Percentiles rank a stretch among this genome's conserved stretches.
phyloP scores from a whole-genome alignment of 64 coral and sea anemone genomes.

The Montipora cactus region DNA sequence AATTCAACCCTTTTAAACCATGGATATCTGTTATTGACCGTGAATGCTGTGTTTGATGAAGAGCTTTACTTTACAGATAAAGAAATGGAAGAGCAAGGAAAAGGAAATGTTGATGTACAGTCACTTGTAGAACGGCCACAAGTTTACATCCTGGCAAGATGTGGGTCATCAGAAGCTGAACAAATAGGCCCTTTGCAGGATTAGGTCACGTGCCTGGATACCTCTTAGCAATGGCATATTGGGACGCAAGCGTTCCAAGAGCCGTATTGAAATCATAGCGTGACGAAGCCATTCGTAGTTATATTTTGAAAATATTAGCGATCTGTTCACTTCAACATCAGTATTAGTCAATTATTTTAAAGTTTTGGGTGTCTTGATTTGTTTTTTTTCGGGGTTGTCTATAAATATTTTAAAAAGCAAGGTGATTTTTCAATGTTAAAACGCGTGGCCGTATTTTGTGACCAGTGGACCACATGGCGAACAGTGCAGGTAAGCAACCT shows the following conservation, averaged over 20 bases:
- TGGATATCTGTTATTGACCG: constrained; percentile 59
- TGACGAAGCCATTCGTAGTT: constrained; percentile 27
- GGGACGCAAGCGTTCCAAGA: constrained; percentile 15
- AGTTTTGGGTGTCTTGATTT: constrained; percentile 27
- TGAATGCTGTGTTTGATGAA: constrained; percentile 44
- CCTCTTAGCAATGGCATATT: neutral
- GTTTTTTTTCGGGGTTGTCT: neutral
- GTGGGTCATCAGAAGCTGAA: constrained; percentile 79
- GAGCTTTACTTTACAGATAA: constrained; percentile 69
- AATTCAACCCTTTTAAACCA: neutral
- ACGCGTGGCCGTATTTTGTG: constrained; percentile 33
- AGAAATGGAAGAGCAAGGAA: constrained; percentile 73
- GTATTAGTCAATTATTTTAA: constrained; percentile 34
- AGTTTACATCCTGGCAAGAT: constrained; percentile 48
- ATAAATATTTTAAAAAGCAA: constrained; percentile 8
- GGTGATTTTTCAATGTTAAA: constrained; percentile 12
- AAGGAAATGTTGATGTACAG: constrained; percentile 77
- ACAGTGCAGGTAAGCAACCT: constrained; percentile 16
- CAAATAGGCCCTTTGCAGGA: constrained; percentile 42
- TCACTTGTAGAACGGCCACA: constrained; percentile 61
- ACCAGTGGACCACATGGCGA: constrained; percentile 43
- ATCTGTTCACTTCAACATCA: constrained; percentile 38
- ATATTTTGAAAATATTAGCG: constrained; percentile 31
- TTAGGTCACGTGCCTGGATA: constrained; percentile 3
- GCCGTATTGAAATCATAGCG: constrained; percentile 25